Evolutionary conservation across 2,888 invertebrate species (phyloP).

Genomic region (Nephrotoma guestfalica): DNA sequence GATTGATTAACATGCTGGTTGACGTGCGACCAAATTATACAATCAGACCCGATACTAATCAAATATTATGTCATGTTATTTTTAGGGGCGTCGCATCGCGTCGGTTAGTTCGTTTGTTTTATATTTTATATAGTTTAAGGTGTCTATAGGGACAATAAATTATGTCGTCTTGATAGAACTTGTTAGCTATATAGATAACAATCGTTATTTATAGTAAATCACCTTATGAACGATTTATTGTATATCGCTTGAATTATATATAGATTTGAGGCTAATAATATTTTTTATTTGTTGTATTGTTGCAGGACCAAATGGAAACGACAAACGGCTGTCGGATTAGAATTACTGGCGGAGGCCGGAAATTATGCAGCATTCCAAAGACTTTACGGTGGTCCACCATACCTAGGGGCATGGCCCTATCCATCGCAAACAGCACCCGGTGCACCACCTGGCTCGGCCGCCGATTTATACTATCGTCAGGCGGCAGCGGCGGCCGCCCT

Average conservation of each 20-base stretch:
- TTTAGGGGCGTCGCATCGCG: background rate
- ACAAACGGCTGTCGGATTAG: conserved; percentile 94
- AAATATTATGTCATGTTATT: background rate
- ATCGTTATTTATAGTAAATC: background rate
- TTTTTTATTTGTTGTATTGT: conserved; percentile 10
- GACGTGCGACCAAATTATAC: background rate
- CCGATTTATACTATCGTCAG: conserved; percentile 70
- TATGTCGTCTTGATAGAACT: background rate
- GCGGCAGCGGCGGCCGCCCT: conserved; percentile 57
- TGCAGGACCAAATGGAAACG: conserved; percentile 95
- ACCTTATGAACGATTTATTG: background rate
- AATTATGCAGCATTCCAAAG: conserved; percentile 98
- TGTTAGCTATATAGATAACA: background rate
- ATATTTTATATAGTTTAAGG: background rate
- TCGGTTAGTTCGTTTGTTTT: background rate
- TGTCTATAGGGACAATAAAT: background rate
- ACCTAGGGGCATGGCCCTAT: conserved; percentile 45
- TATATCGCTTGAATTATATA: background rate
- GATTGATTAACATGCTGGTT: background rate
- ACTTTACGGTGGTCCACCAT: conserved; percentile 66
- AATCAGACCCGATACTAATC: background rate
- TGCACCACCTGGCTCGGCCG: conserved; percentile 51
- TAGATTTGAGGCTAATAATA: background rate
- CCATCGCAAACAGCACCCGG: conserved; percentile 45
- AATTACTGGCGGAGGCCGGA: conserved; percentile 91